Conservation (phyloP, 2,797 vertebrate genomes). For the Pelochelys cantorii region DNA sequence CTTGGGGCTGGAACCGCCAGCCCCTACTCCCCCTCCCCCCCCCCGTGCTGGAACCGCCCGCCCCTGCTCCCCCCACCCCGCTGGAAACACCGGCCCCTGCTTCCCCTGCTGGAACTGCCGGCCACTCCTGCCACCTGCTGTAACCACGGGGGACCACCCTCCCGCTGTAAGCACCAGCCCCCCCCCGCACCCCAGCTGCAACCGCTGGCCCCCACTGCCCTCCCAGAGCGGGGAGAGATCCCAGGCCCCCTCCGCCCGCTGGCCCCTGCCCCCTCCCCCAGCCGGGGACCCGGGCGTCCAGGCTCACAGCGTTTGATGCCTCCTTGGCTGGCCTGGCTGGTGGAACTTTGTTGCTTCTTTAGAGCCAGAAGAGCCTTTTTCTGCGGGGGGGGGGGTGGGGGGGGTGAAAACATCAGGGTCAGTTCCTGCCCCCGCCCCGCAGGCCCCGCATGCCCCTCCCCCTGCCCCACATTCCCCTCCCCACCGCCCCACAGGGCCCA, state of each 20-base stretch:
- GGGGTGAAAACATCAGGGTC: background rate
- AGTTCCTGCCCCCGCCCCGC: background rate
- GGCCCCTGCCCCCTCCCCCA: background rate
- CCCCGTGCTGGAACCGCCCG: background rate
- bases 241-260: too few species aligned
- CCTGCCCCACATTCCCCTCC: background rate
- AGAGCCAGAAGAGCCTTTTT: conserved; percentile 93
- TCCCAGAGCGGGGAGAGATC: too few species aligned
- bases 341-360: conserved; percentile 95
- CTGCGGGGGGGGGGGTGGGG: too few species aligned
- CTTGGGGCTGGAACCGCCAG: background rate
- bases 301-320: conserved; percentile 93
- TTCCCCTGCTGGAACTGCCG: too few species aligned
- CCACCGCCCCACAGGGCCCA: background rate
- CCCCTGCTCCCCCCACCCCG: background rate
- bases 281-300: background rate
- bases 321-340: conserved; percentile 89
- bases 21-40: fast-evolving
- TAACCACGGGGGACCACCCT: background rate
- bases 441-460: background rate
- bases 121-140: too few species aligned
- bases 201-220: too few species aligned
- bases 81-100: too few species aligned
- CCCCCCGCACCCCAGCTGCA: background rate
- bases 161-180: background rate